Evolutionary conservation across 2,888 invertebrate genomes (phyloP).

Genomic region (Latrodectus hesperus): DNA sequence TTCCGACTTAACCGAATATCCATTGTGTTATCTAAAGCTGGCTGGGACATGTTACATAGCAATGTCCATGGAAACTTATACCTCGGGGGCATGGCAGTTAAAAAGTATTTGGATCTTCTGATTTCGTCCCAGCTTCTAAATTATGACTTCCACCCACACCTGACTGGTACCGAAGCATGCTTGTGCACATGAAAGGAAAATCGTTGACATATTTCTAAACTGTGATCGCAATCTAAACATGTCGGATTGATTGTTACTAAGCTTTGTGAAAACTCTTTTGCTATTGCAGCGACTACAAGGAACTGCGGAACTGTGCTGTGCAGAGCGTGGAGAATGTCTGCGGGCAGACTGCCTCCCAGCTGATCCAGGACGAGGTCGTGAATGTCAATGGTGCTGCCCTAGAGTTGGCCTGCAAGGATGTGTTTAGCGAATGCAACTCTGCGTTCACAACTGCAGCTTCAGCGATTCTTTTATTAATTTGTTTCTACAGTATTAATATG

Average conservation of each 20-base stretch:
- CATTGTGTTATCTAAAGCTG: too few species aligned
- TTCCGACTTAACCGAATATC: too few species aligned
- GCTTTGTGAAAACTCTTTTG: background rate
- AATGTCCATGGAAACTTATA: too few species aligned
- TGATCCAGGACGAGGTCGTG: constrained; percentile 31
- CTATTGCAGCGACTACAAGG: constrained; percentile 44
- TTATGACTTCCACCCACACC: background rate
- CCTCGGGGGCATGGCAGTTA: too few species aligned
- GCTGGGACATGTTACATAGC: too few species aligned
- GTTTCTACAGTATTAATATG: background rate
- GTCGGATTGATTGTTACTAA: too few species aligned
- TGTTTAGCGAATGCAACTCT: constrained; percentile 17
- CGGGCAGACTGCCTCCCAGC: constrained; percentile 27
- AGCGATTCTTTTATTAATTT: background rate
- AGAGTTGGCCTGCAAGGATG: constrained; percentile 36
- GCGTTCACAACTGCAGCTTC: constrained; percentile 20
- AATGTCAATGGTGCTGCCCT: constrained; percentile 43
- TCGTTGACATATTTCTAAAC: too few species aligned
- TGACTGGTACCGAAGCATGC: too few species aligned
- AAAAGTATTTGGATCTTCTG: background rate
- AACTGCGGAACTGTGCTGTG: constrained; percentile 42
- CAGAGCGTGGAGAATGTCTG: constrained; percentile 29
- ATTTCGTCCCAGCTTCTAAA: background rate
- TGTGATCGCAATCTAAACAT: too few species aligned
- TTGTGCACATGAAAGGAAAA: too few species aligned